These are phyloP conservation scores for Epirrita christyi DNA, from an alignment of 2,888 invertebrate genomes.

Conservation along the genomic window DNA sequence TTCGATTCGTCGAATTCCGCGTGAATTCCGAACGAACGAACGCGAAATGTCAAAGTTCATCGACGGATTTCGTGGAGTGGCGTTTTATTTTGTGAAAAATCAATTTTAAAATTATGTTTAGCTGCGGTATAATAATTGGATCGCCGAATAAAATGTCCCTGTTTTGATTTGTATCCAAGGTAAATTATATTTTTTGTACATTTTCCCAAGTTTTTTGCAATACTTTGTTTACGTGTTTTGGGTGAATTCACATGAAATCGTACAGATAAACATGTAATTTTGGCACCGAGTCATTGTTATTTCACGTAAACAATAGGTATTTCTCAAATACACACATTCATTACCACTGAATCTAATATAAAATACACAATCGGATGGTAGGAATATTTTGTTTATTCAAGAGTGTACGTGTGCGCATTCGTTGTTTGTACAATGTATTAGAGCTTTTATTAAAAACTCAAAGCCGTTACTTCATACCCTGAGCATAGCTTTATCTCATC, in stretches of 20 bases:
- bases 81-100: conserved; percentile 45
- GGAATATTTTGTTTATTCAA: background rate
- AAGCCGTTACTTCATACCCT: background rate
- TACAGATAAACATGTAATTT: conserved; percentile 1
- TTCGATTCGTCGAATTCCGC: too few species aligned
- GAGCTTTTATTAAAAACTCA: background rate
- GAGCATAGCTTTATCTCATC: too few species aligned
- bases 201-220: conserved; percentile 2
- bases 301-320: background rate
- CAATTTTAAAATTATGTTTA: conserved; percentile 40
- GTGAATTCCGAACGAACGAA: conserved; percentile 37
- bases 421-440: background rate
- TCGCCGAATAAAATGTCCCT: conserved; percentile 21
- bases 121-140: conserved; percentile 13
- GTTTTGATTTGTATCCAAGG: conserved; percentile 22
- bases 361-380: background rate
- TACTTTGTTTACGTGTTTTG: conserved; percentile 9
- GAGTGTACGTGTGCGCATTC: background rate
- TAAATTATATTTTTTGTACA: conserved; percentile 18
- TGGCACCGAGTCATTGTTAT: background rate
- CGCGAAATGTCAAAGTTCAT: conserved; percentile 81
- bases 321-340: background rate
- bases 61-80: conserved; percentile 42
- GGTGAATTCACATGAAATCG: background rate
- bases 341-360: too few species aligned